These are phyloP conservation scores for Stegostoma tigrinum DNA, from an alignment of 2,113 vertebrate species.

Conservation along the genomic window DNA sequence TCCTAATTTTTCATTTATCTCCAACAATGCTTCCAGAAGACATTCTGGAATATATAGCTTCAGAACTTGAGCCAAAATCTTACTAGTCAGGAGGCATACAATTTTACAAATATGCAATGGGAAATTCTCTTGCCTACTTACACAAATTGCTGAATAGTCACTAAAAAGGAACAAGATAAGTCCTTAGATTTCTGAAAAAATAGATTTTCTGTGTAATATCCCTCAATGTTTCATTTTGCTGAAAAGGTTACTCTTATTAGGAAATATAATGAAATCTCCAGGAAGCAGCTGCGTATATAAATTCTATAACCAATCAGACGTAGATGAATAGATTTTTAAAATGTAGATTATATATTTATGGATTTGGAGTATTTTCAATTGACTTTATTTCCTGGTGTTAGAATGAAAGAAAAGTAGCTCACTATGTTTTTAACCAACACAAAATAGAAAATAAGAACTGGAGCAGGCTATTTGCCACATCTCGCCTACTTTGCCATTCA, in stretches of 20 bases:
- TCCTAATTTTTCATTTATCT: conserved; percentile 14
- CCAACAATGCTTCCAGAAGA: background rate
- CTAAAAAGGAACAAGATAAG: conserved; percentile 8
- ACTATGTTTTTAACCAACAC: background rate
- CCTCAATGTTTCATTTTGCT: background rate
- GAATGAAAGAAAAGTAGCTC: background rate
- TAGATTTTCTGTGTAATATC: background rate
- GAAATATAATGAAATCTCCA: background rate
- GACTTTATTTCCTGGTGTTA: background rate
- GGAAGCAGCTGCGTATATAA: background rate
- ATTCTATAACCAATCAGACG: background rate
- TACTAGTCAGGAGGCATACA: background rate
- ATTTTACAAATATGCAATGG: background rate
- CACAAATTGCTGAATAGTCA: background rate
- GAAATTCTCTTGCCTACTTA: background rate
- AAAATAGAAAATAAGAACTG: background rate
- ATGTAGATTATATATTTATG: background rate
- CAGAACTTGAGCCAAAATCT: background rate
- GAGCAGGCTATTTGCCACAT: too few relatives aligned
- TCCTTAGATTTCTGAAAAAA: conserved; percentile 19
- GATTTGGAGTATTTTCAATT: background rate
- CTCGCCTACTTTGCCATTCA: too few relatives aligned
- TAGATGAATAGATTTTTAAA: background rate
- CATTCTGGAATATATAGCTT: background rate
- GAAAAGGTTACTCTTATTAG: background rate